Evolutionary conservation across 1,140 invertebrate genomes (phyloP).

Genomic region (Danaus plexippus): DNA sequence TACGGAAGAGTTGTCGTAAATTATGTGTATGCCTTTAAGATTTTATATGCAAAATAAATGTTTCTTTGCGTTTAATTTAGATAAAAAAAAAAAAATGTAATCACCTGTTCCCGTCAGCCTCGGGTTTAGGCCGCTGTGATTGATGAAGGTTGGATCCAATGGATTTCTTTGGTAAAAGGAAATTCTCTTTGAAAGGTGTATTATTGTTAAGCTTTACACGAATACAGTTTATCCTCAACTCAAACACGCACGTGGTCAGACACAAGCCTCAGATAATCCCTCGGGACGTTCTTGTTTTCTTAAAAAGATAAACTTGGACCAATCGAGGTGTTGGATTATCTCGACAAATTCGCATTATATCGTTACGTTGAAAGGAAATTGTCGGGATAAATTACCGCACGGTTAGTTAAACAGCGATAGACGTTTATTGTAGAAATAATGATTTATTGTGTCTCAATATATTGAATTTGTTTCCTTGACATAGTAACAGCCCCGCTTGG

Average conservation of each 20-base stretch:
- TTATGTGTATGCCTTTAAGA: no score
- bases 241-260: constrained; percentile 29
- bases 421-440: constrained; percentile 49
- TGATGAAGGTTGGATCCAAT: constrained; percentile 36
- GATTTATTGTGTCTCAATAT: constrained; percentile 20
- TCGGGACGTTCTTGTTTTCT: constrained; percentile 37
- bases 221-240: constrained; percentile 36
- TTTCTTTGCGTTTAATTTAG: no score
- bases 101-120: constrained; percentile 31
- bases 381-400: constrained; percentile 44
- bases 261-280: constrained; percentile 29
- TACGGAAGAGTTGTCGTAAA: no score
- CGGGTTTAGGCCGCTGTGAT: constrained; percentile 26
- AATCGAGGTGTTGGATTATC: constrained; percentile 57
- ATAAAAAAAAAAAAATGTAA: constrained; percentile 24
- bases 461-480: no score
- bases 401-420: constrained; percentile 62
- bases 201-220: constrained; percentile 42
- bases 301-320: constrained; percentile 54
- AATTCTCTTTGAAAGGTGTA: constrained; percentile 29
- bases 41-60: no score
- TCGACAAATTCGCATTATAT: constrained; percentile 60
- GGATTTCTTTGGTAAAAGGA: constrained; percentile 22
- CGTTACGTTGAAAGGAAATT: constrained; percentile 53
- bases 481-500: no score